These are phyloP conservation scores for Anguilla pacifica DNA, from an alignment of 2,797 vertebrate genomes.

Conservation along the genomic window DNA sequence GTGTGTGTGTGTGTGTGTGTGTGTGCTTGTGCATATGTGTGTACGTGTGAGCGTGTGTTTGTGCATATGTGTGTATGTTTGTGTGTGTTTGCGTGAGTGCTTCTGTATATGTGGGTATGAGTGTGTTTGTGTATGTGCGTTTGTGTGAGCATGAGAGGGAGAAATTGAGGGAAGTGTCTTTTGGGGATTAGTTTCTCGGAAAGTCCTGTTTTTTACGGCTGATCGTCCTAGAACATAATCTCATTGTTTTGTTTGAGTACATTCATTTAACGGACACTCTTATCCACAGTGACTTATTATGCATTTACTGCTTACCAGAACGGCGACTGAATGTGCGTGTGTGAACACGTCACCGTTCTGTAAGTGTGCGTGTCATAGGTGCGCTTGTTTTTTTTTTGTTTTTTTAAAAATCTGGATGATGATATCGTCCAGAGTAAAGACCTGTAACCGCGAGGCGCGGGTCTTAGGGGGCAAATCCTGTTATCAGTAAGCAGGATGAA, in stretches of 20 bases:
- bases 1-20: neutral
- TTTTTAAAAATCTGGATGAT: constrained; percentile 59
- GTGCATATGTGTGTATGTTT: neutral
- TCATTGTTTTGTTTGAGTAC: neutral
- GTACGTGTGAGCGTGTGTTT: neutral
- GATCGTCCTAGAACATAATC: neutral
- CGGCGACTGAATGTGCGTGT: neutral
- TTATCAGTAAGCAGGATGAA: constrained; percentile 60
- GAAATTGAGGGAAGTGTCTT: neutral
- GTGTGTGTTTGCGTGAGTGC: neutral
- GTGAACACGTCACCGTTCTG: no score
- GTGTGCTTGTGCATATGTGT: no score
- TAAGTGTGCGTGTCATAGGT: no score
- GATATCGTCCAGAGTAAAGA: constrained; percentile 58
- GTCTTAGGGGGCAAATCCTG: constrained; percentile 68
- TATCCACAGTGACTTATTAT: neutral
- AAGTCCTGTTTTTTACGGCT: neutral
- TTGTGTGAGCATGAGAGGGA: neutral
- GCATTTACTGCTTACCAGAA: neutral
- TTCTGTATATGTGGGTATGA: neutral
- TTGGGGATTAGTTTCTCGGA: neutral
- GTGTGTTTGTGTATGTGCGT: neutral
- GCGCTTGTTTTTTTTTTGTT: neutral
- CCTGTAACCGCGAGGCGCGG: constrained; percentile 52
- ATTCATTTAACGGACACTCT: no score